Base-by-base conservation (phyloP, 2,797 vertebrate genomes). In the Hyperoplus immaculatus region DNA sequence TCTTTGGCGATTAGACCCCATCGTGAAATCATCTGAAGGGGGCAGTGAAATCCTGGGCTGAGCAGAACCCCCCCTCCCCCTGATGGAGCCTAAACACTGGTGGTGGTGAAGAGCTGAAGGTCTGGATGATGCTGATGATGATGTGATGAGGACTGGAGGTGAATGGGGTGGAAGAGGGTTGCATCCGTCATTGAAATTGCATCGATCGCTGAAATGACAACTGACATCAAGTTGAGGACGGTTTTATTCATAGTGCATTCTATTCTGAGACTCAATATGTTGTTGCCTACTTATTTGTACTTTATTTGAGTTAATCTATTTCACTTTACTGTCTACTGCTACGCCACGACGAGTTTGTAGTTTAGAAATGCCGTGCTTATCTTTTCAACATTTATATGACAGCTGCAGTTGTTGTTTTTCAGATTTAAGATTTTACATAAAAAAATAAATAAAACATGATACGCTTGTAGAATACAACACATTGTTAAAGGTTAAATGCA, bases 201-300 rank as follows among this genome's bases (percentile, higher is more conserved):
- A 29, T 29, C 29, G 29, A 29, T 29, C 29, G 29, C 29, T 29
- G 29, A 29, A 29, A 29, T 29, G 29, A 29, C 29, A 29, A 29
- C 29, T 29, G 29, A 29, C 29, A 29, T 29, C 29, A 29, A 29
- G 29, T 29, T 29, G 29, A 29, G 29, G 29, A 29, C 29, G 29
- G 29, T 29, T 29, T 29, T 29, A 29, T 29, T 29, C 29, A 29
- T 29, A 29, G 29, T 29, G 29, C 29, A 29, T 29, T 72, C 55
- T 67, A 16, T 51, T 59, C 58, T 54, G 78, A 58, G 3, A 73
- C 69, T 76, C 54, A 3, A 76, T 13, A 10, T 10, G 6, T 39
- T 42, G 36, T 29, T 29, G 29, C 29, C 29, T 0, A 29, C 29
- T 29, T 46, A 3, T 21, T 36, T 47, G 5, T 21, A 53, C 49